Evolutionary conservation across 2,113 vertebrate species (phyloP).

Genomic region (Diphyllodes magnificus): DNA sequence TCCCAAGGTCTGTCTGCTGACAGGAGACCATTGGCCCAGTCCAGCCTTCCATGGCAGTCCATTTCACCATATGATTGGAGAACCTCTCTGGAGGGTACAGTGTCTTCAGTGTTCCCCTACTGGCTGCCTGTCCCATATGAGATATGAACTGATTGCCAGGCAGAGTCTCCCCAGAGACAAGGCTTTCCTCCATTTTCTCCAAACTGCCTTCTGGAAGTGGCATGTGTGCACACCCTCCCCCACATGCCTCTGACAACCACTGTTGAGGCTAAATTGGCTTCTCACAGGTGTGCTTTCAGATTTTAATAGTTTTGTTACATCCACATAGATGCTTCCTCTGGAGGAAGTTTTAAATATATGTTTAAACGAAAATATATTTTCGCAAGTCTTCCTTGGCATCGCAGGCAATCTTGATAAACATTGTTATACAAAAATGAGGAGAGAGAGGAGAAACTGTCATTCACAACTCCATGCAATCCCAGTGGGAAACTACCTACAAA

Average conservation of each 20-base stretch:
- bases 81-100: background rate
- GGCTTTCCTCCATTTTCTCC: background rate
- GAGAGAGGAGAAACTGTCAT: background rate
- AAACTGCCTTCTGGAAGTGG: background rate
- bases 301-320: background rate
- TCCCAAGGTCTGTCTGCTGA: background rate
- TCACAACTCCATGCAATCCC: background rate
- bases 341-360: background rate
- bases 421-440: background rate
- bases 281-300: background rate
- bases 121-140: background rate
- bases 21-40: background rate
- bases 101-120: background rate
- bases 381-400: background rate
- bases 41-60: background rate
- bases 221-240: background rate
- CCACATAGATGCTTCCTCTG: background rate
- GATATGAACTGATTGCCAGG: background rate
- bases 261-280: background rate
- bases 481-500: background rate
- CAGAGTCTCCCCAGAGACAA: background rate
- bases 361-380: background rate
- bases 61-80: background rate
- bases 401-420: background rate
- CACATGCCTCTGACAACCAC: background rate